These are phyloP conservation scores for Anaspis maculata DNA, from an alignment of 2,888 invertebrate species.

Conservation along the genomic window DNA sequence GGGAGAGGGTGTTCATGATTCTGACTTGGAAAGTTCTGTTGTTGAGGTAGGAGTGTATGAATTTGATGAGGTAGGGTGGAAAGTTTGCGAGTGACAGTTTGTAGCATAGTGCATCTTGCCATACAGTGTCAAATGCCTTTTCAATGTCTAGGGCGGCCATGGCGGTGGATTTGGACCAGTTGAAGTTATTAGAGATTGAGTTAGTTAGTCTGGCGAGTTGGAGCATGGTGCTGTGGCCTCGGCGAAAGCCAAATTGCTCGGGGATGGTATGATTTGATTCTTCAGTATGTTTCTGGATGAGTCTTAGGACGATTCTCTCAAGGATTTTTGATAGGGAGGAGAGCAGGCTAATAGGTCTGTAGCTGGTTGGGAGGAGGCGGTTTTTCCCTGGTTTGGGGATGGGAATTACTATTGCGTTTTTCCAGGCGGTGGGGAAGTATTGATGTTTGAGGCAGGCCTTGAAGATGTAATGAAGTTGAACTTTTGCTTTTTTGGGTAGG, in stretches of 20 bases:
- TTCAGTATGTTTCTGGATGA: too few relatives aligned
- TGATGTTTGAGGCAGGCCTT: conserved; percentile 11
- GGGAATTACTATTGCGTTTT: conserved; percentile 17
- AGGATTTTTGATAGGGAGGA: neutral
- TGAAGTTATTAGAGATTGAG: neutral
- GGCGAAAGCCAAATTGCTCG: neutral
- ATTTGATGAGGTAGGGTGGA: conserved; percentile 17
- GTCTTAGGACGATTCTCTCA: neutral
- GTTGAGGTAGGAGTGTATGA: conserved; percentile 22
- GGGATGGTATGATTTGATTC: too few relatives aligned
- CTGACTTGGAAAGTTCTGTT: conserved; percentile 18
- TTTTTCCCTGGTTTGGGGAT: conserved; percentile 19
- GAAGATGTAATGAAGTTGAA: conserved; percentile 15
- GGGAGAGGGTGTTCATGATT: conserved; percentile 8
- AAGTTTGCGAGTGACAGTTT: conserved; percentile 23
- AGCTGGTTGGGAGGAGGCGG: conserved; percentile 11
- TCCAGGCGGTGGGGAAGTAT: conserved; percentile 19
- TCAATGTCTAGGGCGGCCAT: neutral
- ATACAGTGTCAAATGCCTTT: conserved; percentile 10
- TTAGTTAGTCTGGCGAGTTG: neutral
- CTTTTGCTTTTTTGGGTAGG: conserved; percentile 15
- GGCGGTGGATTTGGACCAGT: neutral
- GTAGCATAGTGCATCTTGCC: conserved; percentile 26
- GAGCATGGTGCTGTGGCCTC: neutral
- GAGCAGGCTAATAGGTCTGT: conserved; percentile 21